Percentiles rank a stretch among this genome's conserved stretches.
Conservation (phyloP, 2,113 vertebrate genomes). For the Pteruthius melanotis region DNA sequence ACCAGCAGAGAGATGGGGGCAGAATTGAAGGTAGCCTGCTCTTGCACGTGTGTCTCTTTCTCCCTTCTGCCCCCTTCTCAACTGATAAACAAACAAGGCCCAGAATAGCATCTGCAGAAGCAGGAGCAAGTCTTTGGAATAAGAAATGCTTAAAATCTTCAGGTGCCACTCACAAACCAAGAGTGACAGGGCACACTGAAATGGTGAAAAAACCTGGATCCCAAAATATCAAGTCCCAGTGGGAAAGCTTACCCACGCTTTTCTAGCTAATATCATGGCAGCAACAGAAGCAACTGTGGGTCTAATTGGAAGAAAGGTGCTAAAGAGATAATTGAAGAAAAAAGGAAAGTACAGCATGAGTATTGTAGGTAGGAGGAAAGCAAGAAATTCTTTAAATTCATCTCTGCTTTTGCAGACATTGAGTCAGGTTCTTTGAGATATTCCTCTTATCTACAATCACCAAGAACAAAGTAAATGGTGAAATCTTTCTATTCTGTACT, state of each 20-base stretch:
- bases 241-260: slow-evolving; percentile 24
- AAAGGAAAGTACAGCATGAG: background rate
- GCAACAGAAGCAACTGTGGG: slow-evolving; percentile 56
- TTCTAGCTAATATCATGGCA: slow-evolving; percentile 33
- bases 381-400: slow-evolving; percentile 53
- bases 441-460: slow-evolving; percentile 62
- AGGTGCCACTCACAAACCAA: slow-evolving; percentile 4
- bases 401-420: slow-evolving; percentile 57
- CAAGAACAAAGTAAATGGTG: slow-evolving; percentile 65
- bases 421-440: slow-evolving; percentile 53
- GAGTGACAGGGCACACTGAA: background rate
- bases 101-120: slow-evolving; percentile 32
- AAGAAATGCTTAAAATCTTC: slow-evolving; percentile 55
- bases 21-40: background rate
- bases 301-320: slow-evolving; percentile 49
- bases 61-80: background rate
- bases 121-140: slow-evolving; percentile 59
- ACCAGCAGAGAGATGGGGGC: background rate
- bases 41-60: background rate
- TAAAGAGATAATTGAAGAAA: slow-evolving; percentile 39
- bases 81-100: slow-evolving; percentile 11
- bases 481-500: slow-evolving; percentile 67
- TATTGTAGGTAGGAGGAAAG: slow-evolving; percentile 39
- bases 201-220: slow-evolving; percentile 32
- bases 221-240: slow-evolving; percentile 35